These are phyloP conservation scores for Seladonia tumulorum DNA, from an alignment of 2,888 invertebrate genomes.

Conservation along the genomic window DNA sequence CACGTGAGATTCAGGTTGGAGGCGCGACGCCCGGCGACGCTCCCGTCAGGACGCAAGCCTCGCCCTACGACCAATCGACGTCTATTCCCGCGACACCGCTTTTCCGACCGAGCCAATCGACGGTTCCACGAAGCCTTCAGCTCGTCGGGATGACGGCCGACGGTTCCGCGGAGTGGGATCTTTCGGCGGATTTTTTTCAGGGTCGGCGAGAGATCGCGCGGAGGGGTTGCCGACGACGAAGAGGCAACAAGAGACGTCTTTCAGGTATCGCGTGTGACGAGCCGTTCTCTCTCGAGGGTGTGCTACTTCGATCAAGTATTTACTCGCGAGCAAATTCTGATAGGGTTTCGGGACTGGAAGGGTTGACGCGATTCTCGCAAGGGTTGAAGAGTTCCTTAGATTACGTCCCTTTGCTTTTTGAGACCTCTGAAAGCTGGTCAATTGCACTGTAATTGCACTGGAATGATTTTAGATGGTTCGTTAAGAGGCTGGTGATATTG, in stretches of 20 bases:
- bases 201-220: not conserved
- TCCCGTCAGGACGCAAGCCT: slow-evolving; percentile 74
- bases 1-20: slow-evolving; percentile 62
- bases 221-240: slow-evolving; percentile 9
- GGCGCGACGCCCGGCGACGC: slow-evolving; percentile 56
- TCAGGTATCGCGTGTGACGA: slow-evolving; percentile 30
- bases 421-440: not conserved
- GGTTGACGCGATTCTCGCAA: not conserved
- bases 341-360: not conserved
- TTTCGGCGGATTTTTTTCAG: slow-evolving; percentile 39
- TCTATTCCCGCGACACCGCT: slow-evolving; percentile 64
- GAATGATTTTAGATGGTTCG: not conserved
- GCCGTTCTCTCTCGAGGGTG: slow-evolving; percentile 12
- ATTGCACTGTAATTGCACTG: not conserved
- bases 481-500: not conserved
- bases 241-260: slow-evolving; percentile 26
- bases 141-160: slow-evolving; percentile 40
- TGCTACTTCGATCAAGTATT: slow-evolving; percentile 46
- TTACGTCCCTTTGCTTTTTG: not conserved
- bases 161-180: slow-evolving; percentile 59
- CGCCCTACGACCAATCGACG: slow-evolving; percentile 82
- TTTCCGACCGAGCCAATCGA: slow-evolving; percentile 74
- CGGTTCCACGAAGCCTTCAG: slow-evolving; percentile 40
- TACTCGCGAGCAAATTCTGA: slow-evolving; percentile 10
- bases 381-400: not conserved